Evolutionary conservation across 1,140 invertebrate genomes (phyloP), one percentile per base, ranked within the genome.

Genomic region (Neoseiulus cucumeris): DNA sequence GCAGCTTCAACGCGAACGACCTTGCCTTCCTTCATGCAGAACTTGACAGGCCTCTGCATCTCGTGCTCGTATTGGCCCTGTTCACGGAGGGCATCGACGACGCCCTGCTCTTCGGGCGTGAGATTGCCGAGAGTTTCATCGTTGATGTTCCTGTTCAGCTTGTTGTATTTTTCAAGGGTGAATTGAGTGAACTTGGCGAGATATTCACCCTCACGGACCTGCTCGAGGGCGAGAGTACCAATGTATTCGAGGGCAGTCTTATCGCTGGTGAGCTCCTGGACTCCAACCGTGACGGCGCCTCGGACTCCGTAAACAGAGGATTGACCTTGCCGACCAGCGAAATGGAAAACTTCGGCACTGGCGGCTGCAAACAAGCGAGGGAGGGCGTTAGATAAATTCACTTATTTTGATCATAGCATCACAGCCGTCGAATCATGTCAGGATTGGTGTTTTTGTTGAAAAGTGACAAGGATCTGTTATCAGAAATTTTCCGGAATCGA

Each of bases 41-140:
- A 59, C 51, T 59, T 59, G 25, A 59, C 51, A 59, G 51, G 51
- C 22, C 22, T 59, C 51, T 59, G 51, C 51, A 59, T 59, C 9
- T 59, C n/a, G 14, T 25, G 51, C 22, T 59, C 25, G 22, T 59
- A 59, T 25, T 59, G 25, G 9, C 22, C 51, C 25, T 25, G 25
- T 25, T 59, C 51, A 25, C 22, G 51, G 22, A 59, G 51, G 22
- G 51, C 22, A 14, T 59, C 9, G 17, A 25, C 51, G 12, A 59
- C 14, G 22, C 51, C 14, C 51, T 59, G 51, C 22, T 59, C 51
- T 33, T 59, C 51, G 9, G 51, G 51, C 22, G 1, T 25, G 51
- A 59, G 51, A 33, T 59, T 25, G 33, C 51, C 51, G 51, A 59
- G 33, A 25, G 51, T 59, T 33, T 59, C 51, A 59, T 59, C 51